Percentiles rank a stretch among this genome's conserved stretches.
Conservation (phyloP, 2,797 vertebrate genomes). For the Lates japonicus region DNA sequence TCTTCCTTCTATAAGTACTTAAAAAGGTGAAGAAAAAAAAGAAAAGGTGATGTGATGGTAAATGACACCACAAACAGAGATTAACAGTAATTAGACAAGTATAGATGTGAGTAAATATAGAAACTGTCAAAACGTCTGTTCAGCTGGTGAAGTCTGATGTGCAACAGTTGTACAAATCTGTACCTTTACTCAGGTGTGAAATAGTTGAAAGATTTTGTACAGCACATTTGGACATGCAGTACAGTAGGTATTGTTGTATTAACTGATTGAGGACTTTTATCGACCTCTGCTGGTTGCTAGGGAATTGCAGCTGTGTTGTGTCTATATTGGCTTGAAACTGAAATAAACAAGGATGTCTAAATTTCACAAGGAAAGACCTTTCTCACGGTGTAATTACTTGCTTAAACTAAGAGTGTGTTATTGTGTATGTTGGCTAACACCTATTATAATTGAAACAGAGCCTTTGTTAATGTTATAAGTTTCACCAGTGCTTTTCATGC, state of each 20-base stretch:
- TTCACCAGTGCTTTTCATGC: neutral
- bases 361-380: neutral
- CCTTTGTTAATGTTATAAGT: neutral
- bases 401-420: neutral
- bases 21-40: too few species aligned
- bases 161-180: neutral
- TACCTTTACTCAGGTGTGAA: neutral
- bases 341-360: neutral
- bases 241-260: neutral
- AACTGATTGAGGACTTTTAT: neutral
- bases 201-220: neutral
- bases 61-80: too few species aligned
- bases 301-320: neutral
- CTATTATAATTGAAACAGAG: neutral
- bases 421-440: rapidly evolving
- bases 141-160: neutral
- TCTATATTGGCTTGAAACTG: neutral
- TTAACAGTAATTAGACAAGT: too few species aligned
- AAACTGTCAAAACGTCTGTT: neutral
- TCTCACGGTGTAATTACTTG: neutral
- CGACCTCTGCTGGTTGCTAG: slow-evolving; percentile 21
- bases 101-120: neutral
- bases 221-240: neutral
- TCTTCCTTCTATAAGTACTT: neutral
- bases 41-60: too few species aligned